Evolutionary conservation across 2,113 vertebrate genomes (phyloP).

Genomic region (Nymphicus hollandicus): DNA sequence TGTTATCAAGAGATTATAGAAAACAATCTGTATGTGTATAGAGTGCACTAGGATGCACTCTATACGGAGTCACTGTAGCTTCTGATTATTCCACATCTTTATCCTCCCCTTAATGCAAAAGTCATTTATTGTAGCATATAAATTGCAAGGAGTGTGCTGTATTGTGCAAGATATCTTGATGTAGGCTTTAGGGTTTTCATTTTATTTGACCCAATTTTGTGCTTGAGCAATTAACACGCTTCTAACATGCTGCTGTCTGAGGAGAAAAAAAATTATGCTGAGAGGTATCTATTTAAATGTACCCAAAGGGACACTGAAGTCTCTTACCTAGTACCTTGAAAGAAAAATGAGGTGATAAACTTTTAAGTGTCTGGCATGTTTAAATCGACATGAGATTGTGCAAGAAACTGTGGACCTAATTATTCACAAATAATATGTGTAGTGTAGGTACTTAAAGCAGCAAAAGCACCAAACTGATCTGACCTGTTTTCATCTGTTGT

Average conservation of each 20-base stretch:
- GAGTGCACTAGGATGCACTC: neutral
- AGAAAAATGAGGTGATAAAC: neutral
- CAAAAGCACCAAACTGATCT: neutral
- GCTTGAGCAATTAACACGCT: neutral
- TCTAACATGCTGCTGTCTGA: neutral
- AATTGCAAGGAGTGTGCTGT: neutral
- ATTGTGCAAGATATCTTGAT: neutral
- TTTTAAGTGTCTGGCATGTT: neutral
- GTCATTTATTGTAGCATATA: neutral
- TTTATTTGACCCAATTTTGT: neutral
- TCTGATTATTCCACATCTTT: neutral
- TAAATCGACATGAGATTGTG: neutral
- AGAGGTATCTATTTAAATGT: neutral
- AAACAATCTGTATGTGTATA: neutral
- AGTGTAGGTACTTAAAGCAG: neutral
- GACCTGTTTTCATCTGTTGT: neutral
- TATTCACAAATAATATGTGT: neutral
- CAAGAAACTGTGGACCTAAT: neutral
- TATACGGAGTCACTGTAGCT: neutral
- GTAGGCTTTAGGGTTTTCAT: neutral
- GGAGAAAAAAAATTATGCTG: neutral
- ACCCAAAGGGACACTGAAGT: neutral
- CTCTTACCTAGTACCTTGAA: neutral
- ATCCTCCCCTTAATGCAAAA: neutral
- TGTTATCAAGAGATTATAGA: neutral